These are phyloP conservation scores for Xestia ashworthii DNA, from an alignment of 2,888 invertebrate genomes.

Conservation along the genomic window DNA sequence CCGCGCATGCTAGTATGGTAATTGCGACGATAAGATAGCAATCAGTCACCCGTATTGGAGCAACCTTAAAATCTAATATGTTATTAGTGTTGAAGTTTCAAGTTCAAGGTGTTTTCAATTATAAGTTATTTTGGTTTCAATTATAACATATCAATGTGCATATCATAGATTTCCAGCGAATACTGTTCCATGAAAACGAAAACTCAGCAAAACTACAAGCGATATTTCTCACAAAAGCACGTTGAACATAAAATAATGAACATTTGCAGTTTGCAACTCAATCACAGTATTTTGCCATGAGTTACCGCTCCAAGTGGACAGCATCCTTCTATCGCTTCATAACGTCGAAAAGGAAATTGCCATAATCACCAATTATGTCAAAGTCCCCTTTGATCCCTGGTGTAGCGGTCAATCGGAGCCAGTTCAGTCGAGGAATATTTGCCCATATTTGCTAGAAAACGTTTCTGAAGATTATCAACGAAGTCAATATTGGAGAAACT, in stretches of 20 bases:
- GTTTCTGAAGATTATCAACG: neutral
- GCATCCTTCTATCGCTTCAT: neutral
- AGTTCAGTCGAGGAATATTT: neutral
- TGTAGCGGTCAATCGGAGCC: constrained; percentile 8
- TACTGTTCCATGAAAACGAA: neutral
- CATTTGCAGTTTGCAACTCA: neutral
- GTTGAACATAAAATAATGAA: neutral
- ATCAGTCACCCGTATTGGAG: constrained; percentile 39
- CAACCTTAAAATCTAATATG: constrained; percentile 30
- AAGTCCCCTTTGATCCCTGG: constrained; percentile 28
- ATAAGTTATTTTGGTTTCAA: constrained; percentile 16
- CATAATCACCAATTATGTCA: constrained; percentile 25
- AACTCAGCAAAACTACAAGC: neutral
- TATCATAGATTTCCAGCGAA: neutral
- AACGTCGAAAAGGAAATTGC: constrained; percentile 7
- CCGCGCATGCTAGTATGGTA: constrained; percentile 42
- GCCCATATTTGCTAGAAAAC: neutral
- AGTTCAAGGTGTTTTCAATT: constrained; percentile 19
- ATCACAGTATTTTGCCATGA: neutral
- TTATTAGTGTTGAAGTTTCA: constrained; percentile 45
- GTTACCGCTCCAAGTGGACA: neutral
- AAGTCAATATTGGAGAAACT: neutral
- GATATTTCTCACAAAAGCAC: neutral
- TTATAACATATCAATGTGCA: neutral
- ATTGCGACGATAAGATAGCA: constrained; percentile 45